Percentiles rank a stretch among this genome's conserved stretches.
Conservation (phyloP, 1,140 invertebrate species). For the Drosophila lowei region DNA sequence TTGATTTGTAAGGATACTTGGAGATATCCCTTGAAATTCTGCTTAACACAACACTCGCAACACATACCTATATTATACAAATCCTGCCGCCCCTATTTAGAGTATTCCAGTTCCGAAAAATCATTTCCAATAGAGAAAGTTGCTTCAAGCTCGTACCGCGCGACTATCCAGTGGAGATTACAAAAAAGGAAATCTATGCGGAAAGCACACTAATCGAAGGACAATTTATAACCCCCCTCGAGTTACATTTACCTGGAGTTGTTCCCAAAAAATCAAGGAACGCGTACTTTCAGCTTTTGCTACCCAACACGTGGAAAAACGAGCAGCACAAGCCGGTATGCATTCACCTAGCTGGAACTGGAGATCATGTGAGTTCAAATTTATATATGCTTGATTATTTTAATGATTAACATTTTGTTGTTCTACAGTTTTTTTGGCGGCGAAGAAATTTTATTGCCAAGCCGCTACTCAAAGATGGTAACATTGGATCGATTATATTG, state of each 20-base stretch:
- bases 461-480: conserved; percentile 94
- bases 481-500: conserved; percentile 96
- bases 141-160: conserved; percentile 92
- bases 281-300: conserved; percentile 92
- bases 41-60: too few species aligned
- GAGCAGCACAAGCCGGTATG: conserved; percentile 91
- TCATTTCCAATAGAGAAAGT: conserved; percentile 91
- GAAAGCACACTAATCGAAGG: conserved; percentile 93
- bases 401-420: conserved; percentile 7
- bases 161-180: conserved; percentile 94
- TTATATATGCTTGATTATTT: not conserved
- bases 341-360: conserved; percentile 98
- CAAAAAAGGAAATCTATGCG: conserved; percentile 91
- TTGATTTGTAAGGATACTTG: too few species aligned
- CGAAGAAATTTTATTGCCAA: conserved; percentile 92
- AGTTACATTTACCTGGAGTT: conserved; percentile 91
- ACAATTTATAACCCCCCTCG: conserved; percentile 94
- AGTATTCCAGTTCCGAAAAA: conserved; percentile 95
- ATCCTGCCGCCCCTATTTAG: conserved; percentile 83
- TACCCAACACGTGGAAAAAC: conserved; percentile 91
- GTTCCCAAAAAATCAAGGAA: conserved; percentile 92
- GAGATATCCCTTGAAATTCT: too few species aligned
- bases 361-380: conserved; percentile 94
- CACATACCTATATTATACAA: too few species aligned
- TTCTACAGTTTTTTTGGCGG: conserved; percentile 94